Evolutionary conservation across 2,113 vertebrate species (phyloP).

Genomic region (Opisthocomus hoazin): DNA sequence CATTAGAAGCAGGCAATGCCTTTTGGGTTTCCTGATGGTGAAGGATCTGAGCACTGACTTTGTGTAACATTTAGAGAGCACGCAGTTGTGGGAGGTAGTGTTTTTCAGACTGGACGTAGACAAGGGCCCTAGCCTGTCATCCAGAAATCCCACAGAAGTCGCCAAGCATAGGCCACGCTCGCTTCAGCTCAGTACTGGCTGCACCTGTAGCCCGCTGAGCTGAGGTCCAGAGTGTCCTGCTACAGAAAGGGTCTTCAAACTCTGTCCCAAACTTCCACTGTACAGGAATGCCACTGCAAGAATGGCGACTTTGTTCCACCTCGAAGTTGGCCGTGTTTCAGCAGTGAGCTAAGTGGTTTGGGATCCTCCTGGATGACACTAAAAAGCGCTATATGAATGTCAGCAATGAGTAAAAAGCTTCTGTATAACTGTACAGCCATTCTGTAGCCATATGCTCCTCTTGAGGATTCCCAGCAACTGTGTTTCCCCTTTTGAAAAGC

Average conservation of each 20-base stretch:
- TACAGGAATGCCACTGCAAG: background rate
- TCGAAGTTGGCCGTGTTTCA: background rate
- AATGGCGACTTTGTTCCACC: conserved; percentile 1
- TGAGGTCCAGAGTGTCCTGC: background rate
- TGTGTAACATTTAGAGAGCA: background rate
- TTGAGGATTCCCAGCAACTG: background rate
- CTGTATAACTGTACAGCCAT: background rate
- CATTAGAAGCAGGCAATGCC: background rate
- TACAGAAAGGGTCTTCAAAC: background rate
- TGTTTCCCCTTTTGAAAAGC: background rate
- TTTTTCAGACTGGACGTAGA: background rate
- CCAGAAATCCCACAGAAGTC: background rate
- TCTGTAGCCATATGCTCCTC: conserved; percentile 17
- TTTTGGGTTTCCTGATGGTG: background rate
- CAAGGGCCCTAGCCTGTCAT: background rate
- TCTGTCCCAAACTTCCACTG: background rate
- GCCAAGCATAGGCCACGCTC: background rate
- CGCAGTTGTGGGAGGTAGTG: background rate
- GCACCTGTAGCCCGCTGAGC: background rate
- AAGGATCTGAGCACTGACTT: background rate
- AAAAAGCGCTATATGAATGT: background rate
- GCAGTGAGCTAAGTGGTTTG: conserved; percentile 41
- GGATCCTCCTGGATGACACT: conserved; percentile 15
- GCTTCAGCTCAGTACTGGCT: background rate
- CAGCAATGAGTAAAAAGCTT: conserved; percentile 31